phyloP scores from a whole-genome alignment of 1,140 invertebrate species.

The Mamestra configurata region DNA sequence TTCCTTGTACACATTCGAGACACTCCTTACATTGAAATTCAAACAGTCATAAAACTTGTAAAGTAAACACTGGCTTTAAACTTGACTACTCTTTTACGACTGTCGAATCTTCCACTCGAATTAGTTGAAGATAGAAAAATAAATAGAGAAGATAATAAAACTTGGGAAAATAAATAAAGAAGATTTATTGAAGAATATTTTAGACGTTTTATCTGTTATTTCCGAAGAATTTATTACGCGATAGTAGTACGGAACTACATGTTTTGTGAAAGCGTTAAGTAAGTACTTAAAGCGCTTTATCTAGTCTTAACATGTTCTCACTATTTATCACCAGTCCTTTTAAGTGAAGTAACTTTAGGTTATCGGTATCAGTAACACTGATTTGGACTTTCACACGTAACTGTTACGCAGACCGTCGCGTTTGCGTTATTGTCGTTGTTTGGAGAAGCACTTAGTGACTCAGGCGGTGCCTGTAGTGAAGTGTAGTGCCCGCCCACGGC shows the following conservation, averaged over 20 bases:
- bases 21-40: constrained; percentile 46
- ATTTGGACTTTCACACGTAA: constrained; percentile 73
- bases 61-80: constrained; percentile 46
- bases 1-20: constrained; percentile 28
- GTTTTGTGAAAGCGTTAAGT: constrained; percentile 44
- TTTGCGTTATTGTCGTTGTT: constrained; percentile 59
- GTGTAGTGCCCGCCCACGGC: constrained; percentile 51
- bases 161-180: constrained; percentile 18
- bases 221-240: constrained; percentile 46
- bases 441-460: constrained; percentile 63
- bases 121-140: constrained; percentile 41
- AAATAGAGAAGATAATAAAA: constrained; percentile 42
- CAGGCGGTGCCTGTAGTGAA: constrained; percentile 40
- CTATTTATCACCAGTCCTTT: constrained; percentile 75
- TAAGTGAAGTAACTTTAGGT: constrained; percentile 62
- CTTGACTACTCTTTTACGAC: constrained; percentile 48
- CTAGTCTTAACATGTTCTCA: constrained; percentile 65
- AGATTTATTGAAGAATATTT: constrained; percentile 32
- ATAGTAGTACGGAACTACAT: constrained; percentile 31
- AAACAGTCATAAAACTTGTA: constrained; percentile 46
- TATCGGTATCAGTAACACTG: constrained; percentile 63
- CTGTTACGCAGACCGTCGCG: constrained; percentile 56
- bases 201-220: constrained; percentile 16
- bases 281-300: constrained; percentile 49
- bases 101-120: constrained; percentile 43